Evolutionary conservation across 2,113 vertebrate species (phyloP), one percentile per base, ranked within the genome.

Genomic region (Dolichotis patagonum): DNA sequence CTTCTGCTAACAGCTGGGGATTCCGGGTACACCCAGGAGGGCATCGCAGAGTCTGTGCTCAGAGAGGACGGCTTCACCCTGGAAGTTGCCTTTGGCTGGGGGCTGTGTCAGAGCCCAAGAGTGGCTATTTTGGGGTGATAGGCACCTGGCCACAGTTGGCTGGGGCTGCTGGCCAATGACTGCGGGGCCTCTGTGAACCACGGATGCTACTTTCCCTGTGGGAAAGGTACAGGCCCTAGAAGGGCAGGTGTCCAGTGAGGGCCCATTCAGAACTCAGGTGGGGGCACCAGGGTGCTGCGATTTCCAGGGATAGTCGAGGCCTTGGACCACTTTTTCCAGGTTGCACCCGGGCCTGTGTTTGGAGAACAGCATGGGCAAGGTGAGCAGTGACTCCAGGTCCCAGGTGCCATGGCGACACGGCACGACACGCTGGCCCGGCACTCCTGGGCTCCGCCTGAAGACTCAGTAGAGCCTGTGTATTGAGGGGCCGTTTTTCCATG

Each of bases 1-100:
- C 3, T 62, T 52, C 84, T 75, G 26, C 49, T 78, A 52, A 32
- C 11, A 35, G 22, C 26, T 17, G 1, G 3, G 7, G 41, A 19
- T 24, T 16, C 3, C 38, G 9, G 12, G 0, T 20, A 0, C n/a
- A 12, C 4, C 2, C 0, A 10, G 16, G 19, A 11, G 6, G 28
- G 12, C 82, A 7, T 19, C 52, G 28, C 71, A 67, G 46, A 30
- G 24, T 35, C 35, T 56, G 83, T 5, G 13, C 28, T 7, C 11
- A 19, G 46, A 58, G 43, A 19, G 20, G 41, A 28, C 32, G 56
- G 2, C 49, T 9, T n/a, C 20, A 19, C 16, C 1, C 22, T 35
- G 43, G 80, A 30, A 12, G 22, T 1, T 11, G 10, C 24, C 52
- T 5, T 12, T 54, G 9, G 71, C 30, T 24, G 9, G 80, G 17